phyloP scores from a whole-genome alignment of 2,113 vertebrate genomes.

The Cisticola juncidis region DNA sequence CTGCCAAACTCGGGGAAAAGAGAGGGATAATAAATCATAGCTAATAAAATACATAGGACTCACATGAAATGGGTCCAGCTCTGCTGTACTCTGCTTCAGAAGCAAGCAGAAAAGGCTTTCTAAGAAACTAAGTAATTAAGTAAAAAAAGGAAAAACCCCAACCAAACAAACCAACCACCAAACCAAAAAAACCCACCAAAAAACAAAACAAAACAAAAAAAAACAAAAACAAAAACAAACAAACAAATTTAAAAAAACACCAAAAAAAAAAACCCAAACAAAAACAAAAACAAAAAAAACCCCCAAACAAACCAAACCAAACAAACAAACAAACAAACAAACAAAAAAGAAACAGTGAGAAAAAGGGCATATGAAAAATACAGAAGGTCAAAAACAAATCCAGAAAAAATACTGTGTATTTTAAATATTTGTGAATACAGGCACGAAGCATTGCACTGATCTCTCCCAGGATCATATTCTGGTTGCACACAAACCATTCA shows the following conservation, averaged over 20 bases:
- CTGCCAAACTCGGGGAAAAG: not conserved
- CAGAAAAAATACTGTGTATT: not conserved
- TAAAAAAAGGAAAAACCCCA: accelerated
- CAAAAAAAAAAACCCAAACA: no score
- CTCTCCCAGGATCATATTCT: not conserved
- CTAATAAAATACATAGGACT: not conserved
- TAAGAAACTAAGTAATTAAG: not conserved
- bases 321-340: accelerated
- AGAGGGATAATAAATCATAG: not conserved
- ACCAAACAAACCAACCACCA: no score
- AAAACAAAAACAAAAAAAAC: no score
- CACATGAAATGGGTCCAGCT: not conserved
- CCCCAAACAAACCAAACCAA: accelerated
- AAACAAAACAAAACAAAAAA: no score
- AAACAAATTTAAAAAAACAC: no score
- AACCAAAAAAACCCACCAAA: no score
- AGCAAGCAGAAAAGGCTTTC: not conserved
- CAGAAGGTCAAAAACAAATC: not conserved
- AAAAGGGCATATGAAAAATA: accelerated
- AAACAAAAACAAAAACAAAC: accelerated
- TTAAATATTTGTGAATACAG: not conserved
- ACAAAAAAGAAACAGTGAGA: accelerated
- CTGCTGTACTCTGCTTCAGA: not conserved
- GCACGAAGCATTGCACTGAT: not conserved
- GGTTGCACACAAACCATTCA: not conserved